Conservation (phyloP, 2,113 vertebrate genomes). For the Tauraco erythrolophus region DNA sequence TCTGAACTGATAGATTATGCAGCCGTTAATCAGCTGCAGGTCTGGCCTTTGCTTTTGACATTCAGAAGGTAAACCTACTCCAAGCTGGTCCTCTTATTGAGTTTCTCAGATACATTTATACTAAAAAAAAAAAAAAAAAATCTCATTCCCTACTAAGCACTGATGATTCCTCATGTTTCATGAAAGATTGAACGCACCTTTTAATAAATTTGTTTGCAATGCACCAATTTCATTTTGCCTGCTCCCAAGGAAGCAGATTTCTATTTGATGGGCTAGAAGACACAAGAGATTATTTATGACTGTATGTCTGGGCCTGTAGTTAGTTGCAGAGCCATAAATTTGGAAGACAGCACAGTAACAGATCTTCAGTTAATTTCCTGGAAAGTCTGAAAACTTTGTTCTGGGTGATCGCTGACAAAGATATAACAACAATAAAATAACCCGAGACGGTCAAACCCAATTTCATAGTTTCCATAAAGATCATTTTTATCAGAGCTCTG, state of each 20-base stretch:
- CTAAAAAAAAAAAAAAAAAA: neutral
- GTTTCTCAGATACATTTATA: neutral
- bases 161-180: constrained; percentile 7
- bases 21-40: constrained; percentile 40
- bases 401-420: neutral
- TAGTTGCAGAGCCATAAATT: constrained; percentile 49
- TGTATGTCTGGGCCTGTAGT: neutral
- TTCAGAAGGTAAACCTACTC: constrained; percentile 27
- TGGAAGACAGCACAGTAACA: neutral
- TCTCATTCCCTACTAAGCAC: neutral
- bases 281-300: neutral
- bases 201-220: constrained; percentile 61
- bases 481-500: neutral
- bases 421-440: constrained; percentile 40
- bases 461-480: constrained; percentile 3
- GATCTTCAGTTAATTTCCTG: constrained; percentile 55
- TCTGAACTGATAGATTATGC: constrained; percentile 44
- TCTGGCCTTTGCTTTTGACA: constrained; percentile 41
- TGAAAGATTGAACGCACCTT: neutral
- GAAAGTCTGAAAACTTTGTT: constrained; percentile 49
- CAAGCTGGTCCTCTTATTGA: neutral
- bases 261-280: constrained; percentile 38
- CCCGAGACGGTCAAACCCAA: neutral
- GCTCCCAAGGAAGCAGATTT: constrained; percentile 25
- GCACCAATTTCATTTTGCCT: constrained; percentile 24